Base-by-base conservation (phyloP, 1,140 invertebrate genomes). In the Zaprionus taronus region DNA sequence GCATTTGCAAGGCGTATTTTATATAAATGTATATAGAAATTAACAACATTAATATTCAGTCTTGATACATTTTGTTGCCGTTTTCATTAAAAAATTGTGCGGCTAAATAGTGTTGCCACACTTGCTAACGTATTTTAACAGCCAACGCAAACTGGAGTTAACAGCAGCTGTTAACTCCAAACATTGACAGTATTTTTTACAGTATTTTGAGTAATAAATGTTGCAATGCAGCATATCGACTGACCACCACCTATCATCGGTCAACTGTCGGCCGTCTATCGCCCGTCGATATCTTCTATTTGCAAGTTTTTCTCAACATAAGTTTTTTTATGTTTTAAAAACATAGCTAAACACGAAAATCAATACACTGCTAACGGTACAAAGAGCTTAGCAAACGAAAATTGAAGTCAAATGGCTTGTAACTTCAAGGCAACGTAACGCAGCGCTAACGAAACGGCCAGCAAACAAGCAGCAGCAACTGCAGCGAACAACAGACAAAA, bases 271-370 rank as follows among this genome's bases (percentile, higher is more conserved):
- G 51, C 67, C 67, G 31, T 53, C 72, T 75, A 75, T 75, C 67
- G 72, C 65, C 72, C 72, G 72, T 74, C 72, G 72, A 64, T 71
- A 69, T 61, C 9, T 68, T 44, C 51, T 71, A 55, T 75, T 60
- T 64, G 67, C 66, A 57, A 71, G 53, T 75, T 75, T 74, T 75
- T 75, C 73, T 72, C 68, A 72, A 76, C 68, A 76, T 51, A 76
- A 65, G 62, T 72, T 83, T 77, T 73, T 81, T 83, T 80, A 73
- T 84, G 78, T 84, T 84, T 84, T 65, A 73, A 84, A 84, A 83
- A 83, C 81, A 83, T 81, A 73, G 73, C 76, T 70, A 53, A 76
- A 83, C 73, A 49, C 26, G 57, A 53, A 73, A 73, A 73, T 73
- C 70, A 63, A 68, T 77, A 72, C 49, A 73, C 41, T 63, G 71